Evolutionary conservation across 1,140 invertebrate genomes (phyloP).

Genomic region (Odontomachus brunneus): DNA sequence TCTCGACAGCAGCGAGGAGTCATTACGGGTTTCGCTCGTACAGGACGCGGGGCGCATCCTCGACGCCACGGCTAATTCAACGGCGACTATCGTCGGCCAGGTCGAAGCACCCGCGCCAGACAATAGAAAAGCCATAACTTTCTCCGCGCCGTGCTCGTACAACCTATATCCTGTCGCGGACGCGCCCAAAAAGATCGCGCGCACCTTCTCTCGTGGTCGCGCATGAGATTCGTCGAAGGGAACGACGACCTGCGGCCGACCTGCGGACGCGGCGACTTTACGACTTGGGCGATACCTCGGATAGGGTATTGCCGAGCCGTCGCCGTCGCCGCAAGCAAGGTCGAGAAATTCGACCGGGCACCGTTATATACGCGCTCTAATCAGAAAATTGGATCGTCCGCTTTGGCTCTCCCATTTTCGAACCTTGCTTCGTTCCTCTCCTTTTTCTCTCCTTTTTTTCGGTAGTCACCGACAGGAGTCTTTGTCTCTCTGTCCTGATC

Average conservation of each 20-base stretch:
- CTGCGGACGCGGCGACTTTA: background rate
- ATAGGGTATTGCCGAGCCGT: slow-evolving; percentile 13
- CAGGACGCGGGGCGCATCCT: slow-evolving; percentile 12
- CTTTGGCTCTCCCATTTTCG: slow-evolving; percentile 32
- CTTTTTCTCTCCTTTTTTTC: slow-evolving; percentile 30
- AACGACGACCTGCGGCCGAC: slow-evolving; percentile 14
- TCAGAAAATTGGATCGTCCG: slow-evolving; percentile 83
- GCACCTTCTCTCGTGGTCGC: slow-evolving; percentile 37
- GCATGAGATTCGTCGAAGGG: background rate
- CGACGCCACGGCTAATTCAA: slow-evolving; percentile 60
- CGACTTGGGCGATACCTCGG: background rate
- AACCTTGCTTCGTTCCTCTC: slow-evolving; percentile 33
- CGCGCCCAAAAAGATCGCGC: slow-evolving; percentile 64
- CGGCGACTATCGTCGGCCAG: slow-evolving; percentile 52
- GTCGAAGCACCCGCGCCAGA: slow-evolving; percentile 77
- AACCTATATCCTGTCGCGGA: slow-evolving; percentile 68
- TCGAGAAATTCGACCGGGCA: slow-evolving; percentile 55
- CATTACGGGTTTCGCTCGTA: slow-evolving; percentile 19
- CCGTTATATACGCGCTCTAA: slow-evolving; percentile 66
- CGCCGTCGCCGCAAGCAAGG: slow-evolving; percentile 19
- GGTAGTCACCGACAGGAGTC: background rate
- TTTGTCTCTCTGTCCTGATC: background rate
- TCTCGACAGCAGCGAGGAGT: slow-evolving; percentile 1
- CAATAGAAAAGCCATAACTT: slow-evolving; percentile 84
- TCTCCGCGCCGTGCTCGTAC: slow-evolving; percentile 74